Conservation (phyloP, 2,888 invertebrate species). For the Dynastes maya region DNA sequence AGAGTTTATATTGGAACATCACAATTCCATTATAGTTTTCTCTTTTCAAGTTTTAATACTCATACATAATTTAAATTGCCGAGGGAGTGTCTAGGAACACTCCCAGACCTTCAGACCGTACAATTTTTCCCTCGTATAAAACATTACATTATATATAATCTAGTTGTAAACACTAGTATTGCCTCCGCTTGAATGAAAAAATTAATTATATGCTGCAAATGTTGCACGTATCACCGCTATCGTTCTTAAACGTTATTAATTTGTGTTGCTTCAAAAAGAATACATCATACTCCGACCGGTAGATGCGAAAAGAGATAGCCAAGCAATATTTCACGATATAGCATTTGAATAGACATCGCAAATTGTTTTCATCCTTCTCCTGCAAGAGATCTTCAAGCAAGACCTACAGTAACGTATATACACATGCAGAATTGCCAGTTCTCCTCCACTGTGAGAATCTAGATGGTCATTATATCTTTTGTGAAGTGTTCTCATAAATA, state of each 20-base stretch:
- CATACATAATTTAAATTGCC: too few species aligned
- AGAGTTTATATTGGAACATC: too few species aligned
- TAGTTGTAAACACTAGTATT: not conserved
- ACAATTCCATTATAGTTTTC: too few species aligned
- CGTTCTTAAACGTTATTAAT: conserved; percentile 4
- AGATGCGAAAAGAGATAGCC: conserved; percentile 12
- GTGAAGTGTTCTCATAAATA: conserved; percentile 16
- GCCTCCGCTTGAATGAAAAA: not conserved
- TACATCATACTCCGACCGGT: not conserved
- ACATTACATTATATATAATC: not conserved
- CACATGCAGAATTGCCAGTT: not conserved
- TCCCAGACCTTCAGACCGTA: too few species aligned
- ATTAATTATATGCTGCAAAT: not conserved
- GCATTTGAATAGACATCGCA: conserved; percentile 21
- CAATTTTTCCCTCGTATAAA: too few species aligned
- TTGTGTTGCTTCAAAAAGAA: not conserved
- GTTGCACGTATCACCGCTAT: not conserved
- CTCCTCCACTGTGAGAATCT: not conserved
- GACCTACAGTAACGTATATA: not conserved
- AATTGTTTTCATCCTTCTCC: conserved; percentile 16
- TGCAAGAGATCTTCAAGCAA: not conserved
- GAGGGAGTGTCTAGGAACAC: too few species aligned
- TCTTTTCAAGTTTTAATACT: too few species aligned
- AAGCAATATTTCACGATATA: conserved; percentile 20
- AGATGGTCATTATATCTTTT: conserved; percentile 9